Conservation (phyloP, 2,113 vertebrate species). For the Synchiropus splendidus region DNA sequence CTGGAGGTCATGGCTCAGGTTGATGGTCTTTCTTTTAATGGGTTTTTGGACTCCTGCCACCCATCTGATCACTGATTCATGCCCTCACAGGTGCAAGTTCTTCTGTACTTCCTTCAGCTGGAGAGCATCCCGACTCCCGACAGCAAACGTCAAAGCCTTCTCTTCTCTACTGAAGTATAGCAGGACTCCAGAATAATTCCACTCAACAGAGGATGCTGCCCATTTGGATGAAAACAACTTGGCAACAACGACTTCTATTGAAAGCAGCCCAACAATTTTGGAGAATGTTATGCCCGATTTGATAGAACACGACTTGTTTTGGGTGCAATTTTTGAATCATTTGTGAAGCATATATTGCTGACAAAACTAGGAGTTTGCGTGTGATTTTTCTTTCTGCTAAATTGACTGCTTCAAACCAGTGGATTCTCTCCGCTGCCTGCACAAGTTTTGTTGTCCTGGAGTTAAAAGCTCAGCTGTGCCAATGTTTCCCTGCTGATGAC, state of each 20-base stretch:
- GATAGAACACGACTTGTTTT: no score
- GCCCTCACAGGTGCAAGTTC: slow-evolving; percentile 81
- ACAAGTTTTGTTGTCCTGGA: no score
- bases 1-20: slow-evolving; percentile 99
- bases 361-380: no score
- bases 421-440: no score
- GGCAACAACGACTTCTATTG: no score
- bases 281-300: no score
- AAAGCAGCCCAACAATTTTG: no score
- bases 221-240: no score
- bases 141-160: slow-evolving; percentile 95
- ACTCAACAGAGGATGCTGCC: background rate
- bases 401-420: no score
- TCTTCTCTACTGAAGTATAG: slow-evolving; percentile 94
- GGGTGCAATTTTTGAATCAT: no score
- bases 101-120: slow-evolving; percentile 94
- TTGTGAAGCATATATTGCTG: no score
- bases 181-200: background rate
- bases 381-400: no score
- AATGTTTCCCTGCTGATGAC: slow-evolving; percentile 56
- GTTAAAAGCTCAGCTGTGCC: slow-evolving; percentile 60
- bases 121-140: slow-evolving; percentile 90
- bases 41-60: background rate
- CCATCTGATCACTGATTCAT: slow-evolving; percentile 3
- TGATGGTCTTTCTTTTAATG: background rate